Evolutionary conservation across 2,797 vertebrate species (phyloP).

Genomic region (Syndactyla subalaris): DNA sequence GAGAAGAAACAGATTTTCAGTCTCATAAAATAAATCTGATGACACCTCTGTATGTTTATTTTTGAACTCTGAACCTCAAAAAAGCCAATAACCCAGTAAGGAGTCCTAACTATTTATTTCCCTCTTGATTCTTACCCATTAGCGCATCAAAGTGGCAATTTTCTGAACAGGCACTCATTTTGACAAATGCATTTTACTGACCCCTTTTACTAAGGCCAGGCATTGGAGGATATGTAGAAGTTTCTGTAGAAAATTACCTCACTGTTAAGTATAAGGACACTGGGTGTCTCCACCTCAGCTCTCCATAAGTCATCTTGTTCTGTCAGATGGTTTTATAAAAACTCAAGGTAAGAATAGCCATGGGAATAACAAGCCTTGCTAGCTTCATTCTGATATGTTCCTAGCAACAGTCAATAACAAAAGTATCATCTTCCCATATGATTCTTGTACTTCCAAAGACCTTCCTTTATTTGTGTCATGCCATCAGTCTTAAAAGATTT

Average conservation of each 20-base stretch:
- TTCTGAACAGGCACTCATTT: neutral
- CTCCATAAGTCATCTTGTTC: neutral
- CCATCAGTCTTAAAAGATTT: neutral
- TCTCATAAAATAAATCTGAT: neutral
- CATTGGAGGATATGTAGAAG: neutral
- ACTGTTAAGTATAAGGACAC: neutral
- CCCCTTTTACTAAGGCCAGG: neutral
- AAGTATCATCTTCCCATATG: neutral
- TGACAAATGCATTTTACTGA: constrained; percentile 11
- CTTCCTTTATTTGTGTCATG: neutral
- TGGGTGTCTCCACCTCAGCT: neutral
- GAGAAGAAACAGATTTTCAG: neutral
- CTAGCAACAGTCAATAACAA: neutral
- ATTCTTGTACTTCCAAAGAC: neutral
- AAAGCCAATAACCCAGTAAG: neutral
- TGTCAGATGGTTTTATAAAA: neutral
- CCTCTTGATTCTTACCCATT: neutral
- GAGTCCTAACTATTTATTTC: neutral
- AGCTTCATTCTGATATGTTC: neutral
- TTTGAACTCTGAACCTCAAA: neutral
- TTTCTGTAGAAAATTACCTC: constrained; percentile 3
- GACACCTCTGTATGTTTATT: neutral
- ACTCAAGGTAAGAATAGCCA: neutral
- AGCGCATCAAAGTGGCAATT: neutral
- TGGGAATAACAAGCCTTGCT: neutral